These are phyloP conservation scores for Pygoscelis adeliae DNA, from an alignment of 2,113 vertebrate genomes.

Conservation along the genomic window DNA sequence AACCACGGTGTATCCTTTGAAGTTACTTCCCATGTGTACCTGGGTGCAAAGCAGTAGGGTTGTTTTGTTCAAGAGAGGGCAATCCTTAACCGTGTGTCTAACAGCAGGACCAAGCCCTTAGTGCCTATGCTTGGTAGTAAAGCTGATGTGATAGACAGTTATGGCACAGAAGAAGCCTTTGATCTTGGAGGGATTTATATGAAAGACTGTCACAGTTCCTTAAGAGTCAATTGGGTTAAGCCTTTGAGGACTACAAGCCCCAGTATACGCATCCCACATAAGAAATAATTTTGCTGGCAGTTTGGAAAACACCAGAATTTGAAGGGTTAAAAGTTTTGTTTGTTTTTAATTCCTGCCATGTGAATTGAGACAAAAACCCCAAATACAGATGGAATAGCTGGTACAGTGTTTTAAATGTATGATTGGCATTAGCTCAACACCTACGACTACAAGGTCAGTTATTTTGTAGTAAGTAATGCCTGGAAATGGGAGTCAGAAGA, in stretches of 20 bases:
- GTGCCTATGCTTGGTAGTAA: not conserved
- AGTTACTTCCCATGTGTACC: not conserved
- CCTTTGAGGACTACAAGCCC: not conserved
- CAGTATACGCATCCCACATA: not conserved
- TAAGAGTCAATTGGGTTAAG: conserved; percentile 32
- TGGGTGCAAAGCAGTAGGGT: not conserved
- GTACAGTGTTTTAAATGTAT: not conserved
- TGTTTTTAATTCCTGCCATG: not conserved
- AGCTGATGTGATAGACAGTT: not conserved
- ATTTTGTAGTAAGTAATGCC: not conserved
- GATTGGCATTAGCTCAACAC: not conserved
- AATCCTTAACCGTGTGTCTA: not conserved
- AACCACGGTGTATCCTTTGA: not conserved
- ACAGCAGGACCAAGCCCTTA: not conserved
- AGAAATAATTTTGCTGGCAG: not conserved
- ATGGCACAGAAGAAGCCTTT: conserved; percentile 17
- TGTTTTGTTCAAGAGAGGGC: not conserved
- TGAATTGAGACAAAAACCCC: not conserved
- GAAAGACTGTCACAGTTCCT: conserved; percentile 14
- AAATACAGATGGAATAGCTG: not conserved
- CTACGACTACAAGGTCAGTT: accelerated
- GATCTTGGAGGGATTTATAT: not conserved
- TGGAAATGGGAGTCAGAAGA: not conserved
- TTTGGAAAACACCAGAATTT: not conserved
- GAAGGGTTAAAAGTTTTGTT: not conserved